Conservation (phyloP, 2,113 vertebrate species). For the Grammomys surdaster region DNA sequence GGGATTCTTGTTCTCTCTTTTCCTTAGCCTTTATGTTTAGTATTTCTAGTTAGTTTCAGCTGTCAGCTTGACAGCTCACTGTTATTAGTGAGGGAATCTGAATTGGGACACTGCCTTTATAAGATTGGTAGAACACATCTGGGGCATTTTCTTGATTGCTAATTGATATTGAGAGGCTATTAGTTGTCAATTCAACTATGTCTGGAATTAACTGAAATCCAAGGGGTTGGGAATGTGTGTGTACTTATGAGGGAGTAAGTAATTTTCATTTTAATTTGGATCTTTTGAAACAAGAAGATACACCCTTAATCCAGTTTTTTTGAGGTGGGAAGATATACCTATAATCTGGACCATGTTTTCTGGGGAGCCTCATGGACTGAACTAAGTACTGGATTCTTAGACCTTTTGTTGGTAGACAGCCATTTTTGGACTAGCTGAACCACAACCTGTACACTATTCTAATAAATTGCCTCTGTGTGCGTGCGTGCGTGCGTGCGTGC, state of each 20-base stretch:
- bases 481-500: background rate
- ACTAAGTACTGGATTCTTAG: background rate
- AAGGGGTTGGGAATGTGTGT: background rate
- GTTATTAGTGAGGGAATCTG: background rate
- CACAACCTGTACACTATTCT: background rate
- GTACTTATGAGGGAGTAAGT: background rate
- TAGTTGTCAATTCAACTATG: background rate
- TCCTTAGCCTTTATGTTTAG: slow-evolving; percentile 14
- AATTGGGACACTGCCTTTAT: background rate
- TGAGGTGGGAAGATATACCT: background rate
- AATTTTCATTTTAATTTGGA: background rate
- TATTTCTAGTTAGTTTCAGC: background rate
- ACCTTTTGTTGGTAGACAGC: background rate
- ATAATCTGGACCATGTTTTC: background rate
- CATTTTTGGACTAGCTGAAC: background rate
- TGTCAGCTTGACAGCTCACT: background rate
- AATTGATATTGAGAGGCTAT: background rate
- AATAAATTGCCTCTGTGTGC: background rate
- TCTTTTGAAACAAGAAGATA: background rate
- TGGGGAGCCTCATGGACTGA: background rate
- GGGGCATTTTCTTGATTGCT: background rate
- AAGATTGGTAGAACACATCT: background rate
- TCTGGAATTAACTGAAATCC: background rate
- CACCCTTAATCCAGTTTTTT: background rate
- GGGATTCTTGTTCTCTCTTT: background rate